Base-by-base conservation (phyloP, 2,113 vertebrate genomes). In the Nematolebias whitei region DNA sequence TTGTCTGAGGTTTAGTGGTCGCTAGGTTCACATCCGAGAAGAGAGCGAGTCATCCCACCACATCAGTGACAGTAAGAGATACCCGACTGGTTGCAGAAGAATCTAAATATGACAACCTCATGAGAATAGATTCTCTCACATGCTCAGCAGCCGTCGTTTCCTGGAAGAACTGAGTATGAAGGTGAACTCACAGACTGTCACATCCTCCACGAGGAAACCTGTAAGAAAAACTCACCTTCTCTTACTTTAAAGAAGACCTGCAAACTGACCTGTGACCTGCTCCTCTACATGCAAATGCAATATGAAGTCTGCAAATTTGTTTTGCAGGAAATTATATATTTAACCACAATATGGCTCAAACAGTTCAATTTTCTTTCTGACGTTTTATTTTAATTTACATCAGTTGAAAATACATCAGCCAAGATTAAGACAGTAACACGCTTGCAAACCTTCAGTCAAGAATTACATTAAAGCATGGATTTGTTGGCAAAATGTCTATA, bases 11-110 rank as follows among this genome's bases (percentile, higher is more conserved):
- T 69, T 72, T n/a, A 22, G 43, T 8, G 16, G 43, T 47, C 29
- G 32, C 18, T 26, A 40, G 44, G n/a, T 22, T 55, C 0, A 71
- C 35, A 74, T 82, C 64, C 72, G 63, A 79, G 87, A 87, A 90
- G 14, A 26, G 24, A 55, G 61, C 48, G 38, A 19, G 19, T 58
- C 3, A 18, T 56, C 55, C 40, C 39, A 72, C 68, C 10, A 6
- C 68, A 64, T 45, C 64, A 26, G 23, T 80, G 61, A 77, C 76
- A 61, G 74, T 50, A 76, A 83, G 43, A 57, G 10, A 19, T 20
- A 54, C 24, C 55, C 52, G 56, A 58, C 15, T 57, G 41, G 24
- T 41, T 45, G 38, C 48, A 44, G 0, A 1, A 4, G 15, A 9
- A 32, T 19, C 67, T 39, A 75, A 47, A 64, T 43, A 60, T 0